phyloP scores from a whole-genome alignment of 2,888 invertebrate genomes.

The Gisinianus flammeolus region DNA sequence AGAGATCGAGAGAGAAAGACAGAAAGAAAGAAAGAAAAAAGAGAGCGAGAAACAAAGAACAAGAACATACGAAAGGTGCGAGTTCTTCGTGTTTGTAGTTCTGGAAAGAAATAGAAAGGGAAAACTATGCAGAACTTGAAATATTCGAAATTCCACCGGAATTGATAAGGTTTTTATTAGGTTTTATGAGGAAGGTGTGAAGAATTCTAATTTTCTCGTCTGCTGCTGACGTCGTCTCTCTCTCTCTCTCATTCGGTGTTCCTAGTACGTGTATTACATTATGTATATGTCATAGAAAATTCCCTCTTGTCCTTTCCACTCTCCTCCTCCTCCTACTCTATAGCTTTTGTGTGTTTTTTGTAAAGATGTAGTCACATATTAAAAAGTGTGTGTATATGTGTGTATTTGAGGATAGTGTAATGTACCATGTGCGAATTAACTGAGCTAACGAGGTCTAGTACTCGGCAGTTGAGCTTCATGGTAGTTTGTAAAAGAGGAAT shows the following conservation, averaged over 20 bases:
- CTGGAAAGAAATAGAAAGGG: background rate
- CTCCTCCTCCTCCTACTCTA: conserved; percentile 1
- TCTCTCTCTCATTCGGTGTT: background rate
- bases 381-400: background rate
- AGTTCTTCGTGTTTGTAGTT: too few species aligned
- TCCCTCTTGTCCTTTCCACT: background rate
- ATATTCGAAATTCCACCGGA: conserved; percentile 33
- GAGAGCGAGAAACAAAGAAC: background rate
- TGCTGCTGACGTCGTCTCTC: background rate
- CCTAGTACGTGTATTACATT: background rate
- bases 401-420: background rate
- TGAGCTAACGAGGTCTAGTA: background rate
- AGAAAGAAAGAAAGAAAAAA: background rate
- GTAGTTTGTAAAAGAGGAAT: background rate
- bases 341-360: background rate
- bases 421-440: background rate
- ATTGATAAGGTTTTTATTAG: conserved; percentile 38
- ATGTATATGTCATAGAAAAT: conserved; percentile 1
- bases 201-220: conserved; percentile 30
- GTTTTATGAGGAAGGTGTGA: conserved; percentile 33
- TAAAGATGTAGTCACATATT: background rate
- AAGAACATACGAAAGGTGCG: too few species aligned
- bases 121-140: conserved; percentile 6
- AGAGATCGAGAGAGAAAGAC: background rate
- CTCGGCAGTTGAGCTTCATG: background rate